These are phyloP conservation scores for Laothoe populi DNA, from an alignment of 2,888 invertebrate genomes.

Conservation along the genomic window DNA sequence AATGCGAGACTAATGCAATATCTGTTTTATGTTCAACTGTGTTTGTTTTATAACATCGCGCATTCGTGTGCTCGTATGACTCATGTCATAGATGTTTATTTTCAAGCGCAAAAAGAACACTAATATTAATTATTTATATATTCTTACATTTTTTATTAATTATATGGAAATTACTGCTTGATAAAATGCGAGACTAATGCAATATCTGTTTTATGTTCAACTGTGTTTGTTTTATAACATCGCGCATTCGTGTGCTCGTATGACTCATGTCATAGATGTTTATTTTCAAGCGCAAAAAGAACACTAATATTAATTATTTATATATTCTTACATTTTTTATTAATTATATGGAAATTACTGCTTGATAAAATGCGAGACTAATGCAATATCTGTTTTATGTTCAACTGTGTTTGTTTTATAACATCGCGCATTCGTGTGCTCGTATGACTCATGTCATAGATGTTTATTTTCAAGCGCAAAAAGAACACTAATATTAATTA, in stretches of 20 bases:
- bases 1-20: constrained; percentile 20
- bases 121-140: too few relatives aligned
- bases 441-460: not conserved
- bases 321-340: too few relatives aligned
- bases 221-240: constrained; percentile 18
- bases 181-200: constrained; percentile 22
- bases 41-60: constrained; percentile 19
- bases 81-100: not conserved
- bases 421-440: not conserved
- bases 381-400: constrained; percentile 24
- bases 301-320: too few relatives aligned
- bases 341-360: too few relatives aligned
- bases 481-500: too few relatives aligned
- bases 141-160: too few relatives aligned
- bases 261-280: not conserved
- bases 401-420: constrained; percentile 18
- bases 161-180: constrained; percentile 17
- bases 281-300: too few relatives aligned
- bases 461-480: constrained; percentile 17
- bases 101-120: too few relatives aligned
- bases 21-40: constrained; percentile 18
- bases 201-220: constrained; percentile 21
- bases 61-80: too few relatives aligned
- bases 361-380: constrained; percentile 19
- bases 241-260: not conserved